phyloP scores from a whole-genome alignment of 1,140 invertebrate genomes.

The Psix sp. region DNA sequence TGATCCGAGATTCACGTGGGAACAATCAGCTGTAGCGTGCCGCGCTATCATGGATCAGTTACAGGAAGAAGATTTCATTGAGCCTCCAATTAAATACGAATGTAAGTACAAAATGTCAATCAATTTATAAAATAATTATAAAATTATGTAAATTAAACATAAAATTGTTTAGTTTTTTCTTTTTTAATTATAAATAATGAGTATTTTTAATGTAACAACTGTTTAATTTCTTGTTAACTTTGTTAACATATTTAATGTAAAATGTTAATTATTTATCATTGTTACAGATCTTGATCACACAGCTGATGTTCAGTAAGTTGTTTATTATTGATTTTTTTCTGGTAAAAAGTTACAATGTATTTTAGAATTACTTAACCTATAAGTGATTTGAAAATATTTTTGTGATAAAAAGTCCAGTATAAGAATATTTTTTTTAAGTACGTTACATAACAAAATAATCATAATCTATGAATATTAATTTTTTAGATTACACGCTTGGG shows the following conservation, averaged over 20 bases:
- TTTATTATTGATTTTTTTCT: too few species aligned
- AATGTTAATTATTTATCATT: conserved; percentile 52
- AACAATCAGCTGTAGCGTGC: conserved; percentile 67
- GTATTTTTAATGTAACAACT: background rate
- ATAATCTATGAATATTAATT: conserved; percentile 1
- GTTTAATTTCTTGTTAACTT: background rate
- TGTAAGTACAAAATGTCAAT: conserved; percentile 77
- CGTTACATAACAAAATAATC: too few species aligned
- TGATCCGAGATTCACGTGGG: conserved; percentile 65
- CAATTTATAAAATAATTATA: conserved; percentile 10
- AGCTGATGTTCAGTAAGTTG: conserved; percentile 97
- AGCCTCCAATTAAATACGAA: conserved; percentile 83
- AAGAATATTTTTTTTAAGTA: background rate
- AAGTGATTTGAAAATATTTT: too few species aligned
- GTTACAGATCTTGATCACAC: conserved; percentile 95
- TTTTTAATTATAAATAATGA: background rate
- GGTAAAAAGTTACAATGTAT: too few species aligned
- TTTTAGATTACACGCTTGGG: conserved; percentile 92
- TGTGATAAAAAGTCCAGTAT: conserved; percentile 2
- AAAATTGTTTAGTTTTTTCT: too few species aligned
- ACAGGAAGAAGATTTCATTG: conserved; percentile 77
- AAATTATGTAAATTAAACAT: too few species aligned
- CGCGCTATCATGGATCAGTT: conserved; percentile 74
- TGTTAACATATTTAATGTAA: background rate
- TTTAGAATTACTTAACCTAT: conserved; percentile 67